phyloP scores from a whole-genome alignment of 2,888 invertebrate genomes.

The Reticulitermes lucifugus region DNA sequence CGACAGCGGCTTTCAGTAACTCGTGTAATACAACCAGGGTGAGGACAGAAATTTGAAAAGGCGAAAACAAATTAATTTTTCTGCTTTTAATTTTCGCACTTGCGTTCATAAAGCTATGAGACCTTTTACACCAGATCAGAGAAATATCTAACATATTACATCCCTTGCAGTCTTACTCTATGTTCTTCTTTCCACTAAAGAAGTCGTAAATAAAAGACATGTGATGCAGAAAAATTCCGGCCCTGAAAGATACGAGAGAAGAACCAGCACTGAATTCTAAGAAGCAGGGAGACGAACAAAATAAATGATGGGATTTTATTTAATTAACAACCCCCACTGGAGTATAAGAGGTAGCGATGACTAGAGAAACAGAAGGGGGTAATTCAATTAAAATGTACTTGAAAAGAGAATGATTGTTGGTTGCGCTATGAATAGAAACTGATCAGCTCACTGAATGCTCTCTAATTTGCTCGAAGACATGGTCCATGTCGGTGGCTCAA shows the following conservation, averaged over 20 bases:
- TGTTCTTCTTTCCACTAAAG: background rate
- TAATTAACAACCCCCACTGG: background rate
- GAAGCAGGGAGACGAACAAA: background rate
- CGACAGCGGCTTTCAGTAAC: too few relatives aligned
- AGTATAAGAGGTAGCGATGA: background rate
- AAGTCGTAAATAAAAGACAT: background rate
- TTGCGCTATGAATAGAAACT: background rate
- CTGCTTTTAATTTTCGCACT: too few relatives aligned
- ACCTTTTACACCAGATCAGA: too few relatives aligned
- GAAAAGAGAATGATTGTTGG: background rate
- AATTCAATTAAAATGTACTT: constrained; percentile 13
- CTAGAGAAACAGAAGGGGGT: background rate
- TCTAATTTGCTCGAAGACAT: constrained; percentile 3
- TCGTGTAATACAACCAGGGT: too few relatives aligned
- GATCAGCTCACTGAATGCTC: background rate
- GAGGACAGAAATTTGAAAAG: too few relatives aligned
- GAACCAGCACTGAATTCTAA: background rate
- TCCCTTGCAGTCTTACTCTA: background rate
- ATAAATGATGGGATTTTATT: constrained; percentile 5
- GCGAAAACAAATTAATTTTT: too few relatives aligned
- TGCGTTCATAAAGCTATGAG: too few relatives aligned
- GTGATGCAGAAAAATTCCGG: background rate
- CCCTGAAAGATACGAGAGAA: background rate
- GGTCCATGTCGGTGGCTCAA: background rate
- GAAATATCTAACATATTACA: background rate